Conservation (phyloP, 2,888 invertebrate species). For the Callyntrura sp. region DNA sequence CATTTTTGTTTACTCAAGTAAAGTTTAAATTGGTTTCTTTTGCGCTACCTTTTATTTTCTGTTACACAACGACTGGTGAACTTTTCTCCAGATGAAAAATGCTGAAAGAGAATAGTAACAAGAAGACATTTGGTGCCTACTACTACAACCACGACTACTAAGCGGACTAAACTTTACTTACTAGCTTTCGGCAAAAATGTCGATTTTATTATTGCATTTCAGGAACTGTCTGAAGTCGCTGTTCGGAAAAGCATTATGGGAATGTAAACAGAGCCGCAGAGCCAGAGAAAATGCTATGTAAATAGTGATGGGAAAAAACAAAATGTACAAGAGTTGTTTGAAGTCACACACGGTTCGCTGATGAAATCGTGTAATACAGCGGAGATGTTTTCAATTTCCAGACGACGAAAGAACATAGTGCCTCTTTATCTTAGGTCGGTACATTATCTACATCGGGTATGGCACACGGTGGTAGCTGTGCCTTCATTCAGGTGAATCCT, state of each 20-base stretch:
- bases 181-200: slow-evolving; percentile 48
- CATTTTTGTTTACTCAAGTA: background rate
- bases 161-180: background rate
- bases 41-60: no score
- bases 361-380: background rate
- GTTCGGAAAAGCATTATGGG: slow-evolving; percentile 36
- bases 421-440: no score
- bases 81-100: no score
- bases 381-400: slow-evolving; percentile 4
- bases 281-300: slow-evolving; percentile 42
- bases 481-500: background rate
- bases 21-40: background rate
- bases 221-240: slow-evolving; percentile 31
- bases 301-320: slow-evolving; percentile 35
- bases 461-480: background rate
- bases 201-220: slow-evolving; percentile 50
- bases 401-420: no score
- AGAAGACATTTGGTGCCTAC: no score
- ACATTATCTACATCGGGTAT: no score
- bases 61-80: no score
- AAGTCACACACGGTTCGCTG: slow-evolving; percentile 20
- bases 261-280: slow-evolving; percentile 40
- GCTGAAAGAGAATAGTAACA: no score
- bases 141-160: no score
- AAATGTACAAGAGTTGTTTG: slow-evolving; percentile 34